Percentiles rank a stretch among this genome's conserved stretches.
Evolutionary conservation across 2,888 invertebrate species (phyloP).

Genomic region (Fragum sueziense): DNA sequence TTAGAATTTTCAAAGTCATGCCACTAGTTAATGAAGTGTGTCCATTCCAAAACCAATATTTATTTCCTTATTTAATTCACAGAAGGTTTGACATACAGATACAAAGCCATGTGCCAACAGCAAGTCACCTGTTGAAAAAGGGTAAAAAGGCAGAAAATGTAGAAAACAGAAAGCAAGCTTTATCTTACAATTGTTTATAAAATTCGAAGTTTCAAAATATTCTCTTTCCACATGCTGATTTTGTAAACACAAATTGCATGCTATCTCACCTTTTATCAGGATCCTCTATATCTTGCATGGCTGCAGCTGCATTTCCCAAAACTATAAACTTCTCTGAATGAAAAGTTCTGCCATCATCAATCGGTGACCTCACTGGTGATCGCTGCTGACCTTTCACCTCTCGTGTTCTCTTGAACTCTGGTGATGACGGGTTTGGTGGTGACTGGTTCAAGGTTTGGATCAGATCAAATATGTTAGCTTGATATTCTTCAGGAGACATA

Average conservation of each 20-base stretch:
- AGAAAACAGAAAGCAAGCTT: too few species aligned
- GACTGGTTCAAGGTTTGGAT: conserved; percentile 59
- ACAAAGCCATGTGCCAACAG: too few species aligned
- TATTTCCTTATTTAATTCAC: too few species aligned
- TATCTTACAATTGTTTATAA: neutral
- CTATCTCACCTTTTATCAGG: conserved; percentile 50
- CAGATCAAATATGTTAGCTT: conserved; percentile 59
- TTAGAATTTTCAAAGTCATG: too few species aligned
- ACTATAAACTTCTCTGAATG: conserved; percentile 60
- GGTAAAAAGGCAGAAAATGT: too few species aligned
- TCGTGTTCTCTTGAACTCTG: conserved; percentile 46
- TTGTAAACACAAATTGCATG: neutral
- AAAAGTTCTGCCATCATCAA: conserved; percentile 33
- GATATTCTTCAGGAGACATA: conserved; percentile 62
- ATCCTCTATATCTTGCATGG: conserved; percentile 17
- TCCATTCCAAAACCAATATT: too few species aligned
- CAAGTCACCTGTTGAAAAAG: too few species aligned
- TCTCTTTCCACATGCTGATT: neutral
- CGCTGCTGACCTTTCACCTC: conserved; percentile 32
- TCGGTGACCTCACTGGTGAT: conserved; percentile 6
- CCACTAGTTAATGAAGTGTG: too few species aligned
- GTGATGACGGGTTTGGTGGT: conserved; percentile 54
- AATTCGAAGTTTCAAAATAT: neutral
- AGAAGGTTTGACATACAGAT: too few species aligned
- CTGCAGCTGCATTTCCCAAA: conserved; percentile 37